Evolutionary conservation across 2,888 invertebrate species (phyloP), one percentile per base, ranked within the genome.

Genomic region (Odontomyia ornata): DNA sequence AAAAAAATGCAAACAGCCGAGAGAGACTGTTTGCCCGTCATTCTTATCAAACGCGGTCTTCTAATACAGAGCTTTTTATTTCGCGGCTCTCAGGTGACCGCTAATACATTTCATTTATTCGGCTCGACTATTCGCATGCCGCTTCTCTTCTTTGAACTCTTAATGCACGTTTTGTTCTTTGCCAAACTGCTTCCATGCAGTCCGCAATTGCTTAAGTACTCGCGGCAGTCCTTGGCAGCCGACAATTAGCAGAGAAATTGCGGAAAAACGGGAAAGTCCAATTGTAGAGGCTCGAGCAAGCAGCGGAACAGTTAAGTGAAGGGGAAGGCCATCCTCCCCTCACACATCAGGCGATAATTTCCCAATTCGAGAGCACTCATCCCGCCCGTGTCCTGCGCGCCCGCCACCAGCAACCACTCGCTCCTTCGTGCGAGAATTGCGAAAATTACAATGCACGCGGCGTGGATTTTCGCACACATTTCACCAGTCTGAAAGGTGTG

Each of bases 401-500:
- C 60, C 60, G 60, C 23, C 60, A 13, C 60, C 60, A 36, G 23
- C 5, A 60, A 23, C 60, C 21, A 7, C 60, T 7, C 5, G 52
- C 43, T 13, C 43, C 7, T 13, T 52, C 18, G 52, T 52, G 52
- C 18, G 52, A 36, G 21, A 21, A 5, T 69, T 47, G 47, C 25
- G 46, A 47, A 30, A 69, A 47, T 47, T 46, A 69, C 47, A 25
- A 25, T 47, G 43, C 69, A 69, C 46, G 25, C 69, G 69, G 69
- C 25, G 46, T 46, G 23, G 47, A 69, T 69, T 47, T 69, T 69
- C 69, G 47, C 69, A 69, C 69, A 47, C 69, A 67, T 67, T 69
- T 69, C 23, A 21, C 18, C 47, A 69, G 47, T 47, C 30, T 15
- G 69, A 1, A 23, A 69, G 69, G 47, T 69, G 69, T 69, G 69